Evolutionary conservation across 2,113 vertebrate genomes (phyloP), one percentile per base, ranked within the genome.

Genomic region (Zosterops lateralis): DNA sequence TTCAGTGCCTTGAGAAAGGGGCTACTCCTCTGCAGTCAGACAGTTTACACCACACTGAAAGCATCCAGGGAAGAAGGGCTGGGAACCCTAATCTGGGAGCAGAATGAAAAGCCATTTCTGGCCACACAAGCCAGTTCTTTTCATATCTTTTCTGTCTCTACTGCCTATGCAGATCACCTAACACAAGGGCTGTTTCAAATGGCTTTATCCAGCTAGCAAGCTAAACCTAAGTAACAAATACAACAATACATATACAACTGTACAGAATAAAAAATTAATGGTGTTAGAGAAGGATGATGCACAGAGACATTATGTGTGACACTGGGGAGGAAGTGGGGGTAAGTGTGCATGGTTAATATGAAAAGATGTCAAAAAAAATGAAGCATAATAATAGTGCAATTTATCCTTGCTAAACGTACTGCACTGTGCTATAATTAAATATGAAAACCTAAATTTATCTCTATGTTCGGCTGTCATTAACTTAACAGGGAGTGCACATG

Each of bases 371-470:
- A 98, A 97, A 98, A 97, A 97, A 98, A 97, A 96, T 96, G 98
- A 97, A 98, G 98, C 98, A 98, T 98, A 98, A 98, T 98, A 99
- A 99, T 98, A 97, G 97, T 98, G 98, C 98, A 98, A 98, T 99
- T 99, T 99, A 99, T 99, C 98, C 98, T 97, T 96, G 98, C 97
- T 98, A 98, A 98, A 98, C 85, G 98, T 97, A 97, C 97, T 97
- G 97, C 97, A 96, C 98, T 98, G 97, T 95, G 96, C 98, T 98
- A 98, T 99, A 99, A 99, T 99, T 99, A 99, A 99, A 99, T 98
- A 98, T 98, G 98, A 99, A 99, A 99, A 99, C 98, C 98, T 98
- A 98, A 98, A 99, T 99, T 98, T 98, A 99, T 99, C 97, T 98
- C 97, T 98, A 97, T 97, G 97, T 98, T 98, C 97, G 97, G 98